Evolutionary conservation across 2,113 vertebrate species (phyloP), one percentile per base, ranked within the genome.

Genomic region (Laticauda laticaudata): DNA sequence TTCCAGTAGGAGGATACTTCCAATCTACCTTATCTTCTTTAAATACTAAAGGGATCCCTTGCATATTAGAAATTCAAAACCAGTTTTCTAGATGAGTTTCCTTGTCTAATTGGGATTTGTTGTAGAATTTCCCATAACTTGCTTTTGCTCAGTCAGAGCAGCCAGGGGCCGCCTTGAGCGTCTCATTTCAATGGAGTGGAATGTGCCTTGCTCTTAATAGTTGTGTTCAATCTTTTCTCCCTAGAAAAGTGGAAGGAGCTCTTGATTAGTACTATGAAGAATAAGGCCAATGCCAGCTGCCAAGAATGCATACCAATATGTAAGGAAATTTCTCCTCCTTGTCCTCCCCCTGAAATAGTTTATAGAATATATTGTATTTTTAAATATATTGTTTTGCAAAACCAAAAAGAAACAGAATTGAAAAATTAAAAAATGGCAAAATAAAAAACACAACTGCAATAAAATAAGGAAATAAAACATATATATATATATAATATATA

Each of bases 241-340:
- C 95, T 96, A 99, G 99, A 99, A 98, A 97, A 98, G 99, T 26
- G 98, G 98, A 0, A n/a, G 98, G 98, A 20, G 98, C 98, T 2
- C 95, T 99, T n/a, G 86, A 97, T 99, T 88, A 97, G 98, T 91
- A 98, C 98, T 0, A 96, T 99, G 96, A 99, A 98, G 95, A 97
- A 97, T 95, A 98, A 98, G 95, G 97, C 99, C 57, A 98, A 97
- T 29, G n/a, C 97, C 97, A n/a, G 97, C 97, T 0, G 96, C 98
- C 86, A 97, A 39, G 95, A 97, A 98, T 95, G 98, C 98, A 95
- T 98, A 97, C 91, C 97, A 97, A 93, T 98, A 96, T 94, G 98
- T 99, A 95, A 98, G 97, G 93, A 43, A 34, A 10, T 18, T 29
- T 5, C 53, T n/a, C 14, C 24, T 20, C 7, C 53, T 45, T 34